Conservation (phyloP, 2,888 invertebrate genomes). For the Archaeoteleia sp. region DNA sequence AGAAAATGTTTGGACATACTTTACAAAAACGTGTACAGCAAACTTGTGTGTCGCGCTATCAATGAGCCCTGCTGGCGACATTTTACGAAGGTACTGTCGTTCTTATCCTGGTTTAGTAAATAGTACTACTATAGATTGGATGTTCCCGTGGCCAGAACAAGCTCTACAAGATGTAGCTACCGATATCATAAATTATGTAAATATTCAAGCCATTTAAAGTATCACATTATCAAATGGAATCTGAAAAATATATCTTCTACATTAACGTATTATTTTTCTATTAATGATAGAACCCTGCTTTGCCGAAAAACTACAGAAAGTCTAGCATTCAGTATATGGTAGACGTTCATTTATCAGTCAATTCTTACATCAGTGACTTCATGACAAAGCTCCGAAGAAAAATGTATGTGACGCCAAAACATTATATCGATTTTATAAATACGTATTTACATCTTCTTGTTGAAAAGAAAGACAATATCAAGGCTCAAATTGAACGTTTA, state of each 20-base stretch:
- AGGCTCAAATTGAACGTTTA: slow-evolving; percentile 72
- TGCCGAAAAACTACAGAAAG: slow-evolving; percentile 81
- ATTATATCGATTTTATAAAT: slow-evolving; percentile 90
- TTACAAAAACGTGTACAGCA: slow-evolving; percentile 84
- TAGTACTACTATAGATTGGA: slow-evolving; percentile 95
- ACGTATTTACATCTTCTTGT: slow-evolving; percentile 86
- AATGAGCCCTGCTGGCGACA: slow-evolving; percentile 92
- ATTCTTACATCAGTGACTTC: slow-evolving; percentile 84
- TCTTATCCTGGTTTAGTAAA: slow-evolving; percentile 95
- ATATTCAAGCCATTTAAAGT: slow-evolving; percentile 62
- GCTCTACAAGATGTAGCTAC: slow-evolving; percentile 92
- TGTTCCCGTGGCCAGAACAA: slow-evolving; percentile 94
- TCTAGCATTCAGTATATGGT: slow-evolving; percentile 89
- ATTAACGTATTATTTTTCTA: slow-evolving; percentile 8
- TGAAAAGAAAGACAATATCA: slow-evolving; percentile 79
- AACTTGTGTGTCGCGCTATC: slow-evolving; percentile 93
- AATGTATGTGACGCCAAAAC: slow-evolving; percentile 94
- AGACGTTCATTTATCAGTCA: slow-evolving; percentile 87
- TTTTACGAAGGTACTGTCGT: slow-evolving; percentile 87
- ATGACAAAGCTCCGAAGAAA: slow-evolving; percentile 83
- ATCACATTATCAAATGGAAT: too few relatives aligned
- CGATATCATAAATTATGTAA: slow-evolving; percentile 86
- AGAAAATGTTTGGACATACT: slow-evolving; percentile 91
- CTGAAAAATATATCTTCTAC: not conserved
- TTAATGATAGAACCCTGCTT: slow-evolving; percentile 78